Evolutionary conservation across 2,888 invertebrate genomes (phyloP).

Genomic region (Phortica okadai): DNA sequence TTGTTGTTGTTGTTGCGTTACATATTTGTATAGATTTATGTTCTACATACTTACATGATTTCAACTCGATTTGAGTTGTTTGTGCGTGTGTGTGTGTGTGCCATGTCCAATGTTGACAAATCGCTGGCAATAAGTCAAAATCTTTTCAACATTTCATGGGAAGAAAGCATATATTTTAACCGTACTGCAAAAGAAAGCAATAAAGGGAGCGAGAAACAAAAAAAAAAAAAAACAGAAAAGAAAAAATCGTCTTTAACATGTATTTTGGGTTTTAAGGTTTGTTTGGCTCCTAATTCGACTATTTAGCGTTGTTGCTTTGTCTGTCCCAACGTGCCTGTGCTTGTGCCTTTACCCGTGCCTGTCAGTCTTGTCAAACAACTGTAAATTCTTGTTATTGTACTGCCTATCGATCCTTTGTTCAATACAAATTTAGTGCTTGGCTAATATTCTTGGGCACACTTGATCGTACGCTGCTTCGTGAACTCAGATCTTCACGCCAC

Average conservation of each 20-base stretch:
- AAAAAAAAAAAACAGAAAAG: slow-evolving; percentile 19
- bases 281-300: slow-evolving; percentile 21
- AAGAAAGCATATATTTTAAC: slow-evolving; percentile 11
- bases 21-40: slow-evolving; percentile 40
- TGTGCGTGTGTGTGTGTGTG: slow-evolving; percentile 35
- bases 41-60: slow-evolving; percentile 19
- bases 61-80: background rate
- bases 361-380: slow-evolving; percentile 54
- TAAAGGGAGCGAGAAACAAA: background rate
- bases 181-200: background rate
- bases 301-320: slow-evolving; percentile 34
- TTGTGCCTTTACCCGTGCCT: slow-evolving; percentile 16
- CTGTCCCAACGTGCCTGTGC: slow-evolving; percentile 20
- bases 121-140: slow-evolving; percentile 72
- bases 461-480: too few species aligned
- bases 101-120: slow-evolving; percentile 76
- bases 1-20: background rate
- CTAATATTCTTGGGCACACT: background rate
- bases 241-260: slow-evolving; percentile 7
- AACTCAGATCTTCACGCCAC: slow-evolving; percentile 42
- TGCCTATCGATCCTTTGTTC: slow-evolving; percentile 5
- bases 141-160: slow-evolving; percentile 49
- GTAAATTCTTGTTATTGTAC: slow-evolving; percentile 46
- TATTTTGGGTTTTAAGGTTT: background rate
- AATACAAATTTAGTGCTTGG: background rate